phyloP scores from a whole-genome alignment of 2,797 vertebrate species.

The Eremophila alpestris region DNA sequence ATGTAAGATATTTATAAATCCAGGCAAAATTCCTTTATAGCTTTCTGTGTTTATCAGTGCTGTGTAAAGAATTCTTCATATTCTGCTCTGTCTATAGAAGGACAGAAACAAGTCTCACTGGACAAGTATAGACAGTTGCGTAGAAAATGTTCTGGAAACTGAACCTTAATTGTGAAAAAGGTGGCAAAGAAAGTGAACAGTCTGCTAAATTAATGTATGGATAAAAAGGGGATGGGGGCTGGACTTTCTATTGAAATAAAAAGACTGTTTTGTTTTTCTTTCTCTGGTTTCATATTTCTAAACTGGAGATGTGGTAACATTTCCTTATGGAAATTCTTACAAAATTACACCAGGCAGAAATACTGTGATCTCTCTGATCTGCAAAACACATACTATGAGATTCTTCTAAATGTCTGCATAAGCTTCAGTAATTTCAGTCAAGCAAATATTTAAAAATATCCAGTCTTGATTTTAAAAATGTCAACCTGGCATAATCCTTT shows the following conservation, averaged over 20 bases:
- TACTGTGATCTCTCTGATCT: background rate
- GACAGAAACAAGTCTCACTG: background rate
- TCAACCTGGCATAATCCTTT: background rate
- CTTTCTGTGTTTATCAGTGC: background rate
- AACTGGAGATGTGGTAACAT: background rate
- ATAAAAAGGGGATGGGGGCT: rapidly evolving
- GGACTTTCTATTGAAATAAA: background rate
- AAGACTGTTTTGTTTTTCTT: background rate
- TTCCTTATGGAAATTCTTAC: background rate
- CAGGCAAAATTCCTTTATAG: background rate
- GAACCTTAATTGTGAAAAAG: background rate
- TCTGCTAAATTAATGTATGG: background rate
- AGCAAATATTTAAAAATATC: background rate
- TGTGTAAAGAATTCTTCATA: background rate
- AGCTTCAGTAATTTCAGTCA: background rate
- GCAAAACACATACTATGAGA: background rate
- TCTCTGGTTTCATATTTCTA: background rate
- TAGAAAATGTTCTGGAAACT: background rate
- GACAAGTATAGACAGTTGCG: background rate
- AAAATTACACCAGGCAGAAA: background rate
- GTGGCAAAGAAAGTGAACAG: background rate
- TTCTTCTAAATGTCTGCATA: background rate
- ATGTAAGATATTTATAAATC: background rate
- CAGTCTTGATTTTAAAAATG: background rate
- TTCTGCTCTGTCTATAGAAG: background rate